Evolutionary conservation across 2,797 vertebrate genomes (phyloP).

Genomic region (Clamator glandarius): DNA sequence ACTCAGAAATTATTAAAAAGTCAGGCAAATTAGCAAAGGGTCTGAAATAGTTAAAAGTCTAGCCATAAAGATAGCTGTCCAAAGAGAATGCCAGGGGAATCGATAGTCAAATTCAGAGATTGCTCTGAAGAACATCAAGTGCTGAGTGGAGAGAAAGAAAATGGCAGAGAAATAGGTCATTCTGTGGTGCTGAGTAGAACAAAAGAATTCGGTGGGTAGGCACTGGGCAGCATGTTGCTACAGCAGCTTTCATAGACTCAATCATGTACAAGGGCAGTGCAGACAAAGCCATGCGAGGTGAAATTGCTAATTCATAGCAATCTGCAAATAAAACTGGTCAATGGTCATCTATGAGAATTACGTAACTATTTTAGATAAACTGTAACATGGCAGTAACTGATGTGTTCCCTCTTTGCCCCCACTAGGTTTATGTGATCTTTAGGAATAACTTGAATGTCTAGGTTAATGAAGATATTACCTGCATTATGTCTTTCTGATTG

Average conservation of each 20-base stretch:
- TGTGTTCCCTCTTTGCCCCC: neutral
- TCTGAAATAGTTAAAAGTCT: neutral
- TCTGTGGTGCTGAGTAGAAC: neutral
- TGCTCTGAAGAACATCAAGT: neutral
- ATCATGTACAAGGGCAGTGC: neutral
- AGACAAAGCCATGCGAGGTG: neutral
- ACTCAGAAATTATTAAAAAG: neutral
- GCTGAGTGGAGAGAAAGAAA: neutral
- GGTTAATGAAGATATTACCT: neutral
- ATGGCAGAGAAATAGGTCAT: neutral
- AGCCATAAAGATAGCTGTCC: neutral
- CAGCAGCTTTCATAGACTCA: neutral
- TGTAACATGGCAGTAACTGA: neutral
- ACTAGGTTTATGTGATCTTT: neutral
- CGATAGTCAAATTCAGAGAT: neutral
- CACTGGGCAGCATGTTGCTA: neutral
- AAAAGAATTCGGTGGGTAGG: neutral
- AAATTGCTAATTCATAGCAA: neutral
- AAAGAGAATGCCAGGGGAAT: neutral
- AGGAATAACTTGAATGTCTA: neutral
- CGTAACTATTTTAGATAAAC: neutral
- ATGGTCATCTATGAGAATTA: accelerated
- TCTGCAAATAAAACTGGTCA: neutral
- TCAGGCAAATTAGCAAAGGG: neutral
- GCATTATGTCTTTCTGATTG: neutral